These are phyloP conservation scores for Gavia stellata DNA, from an alignment of 2,113 vertebrate genomes.

Conservation along the genomic window DNA sequence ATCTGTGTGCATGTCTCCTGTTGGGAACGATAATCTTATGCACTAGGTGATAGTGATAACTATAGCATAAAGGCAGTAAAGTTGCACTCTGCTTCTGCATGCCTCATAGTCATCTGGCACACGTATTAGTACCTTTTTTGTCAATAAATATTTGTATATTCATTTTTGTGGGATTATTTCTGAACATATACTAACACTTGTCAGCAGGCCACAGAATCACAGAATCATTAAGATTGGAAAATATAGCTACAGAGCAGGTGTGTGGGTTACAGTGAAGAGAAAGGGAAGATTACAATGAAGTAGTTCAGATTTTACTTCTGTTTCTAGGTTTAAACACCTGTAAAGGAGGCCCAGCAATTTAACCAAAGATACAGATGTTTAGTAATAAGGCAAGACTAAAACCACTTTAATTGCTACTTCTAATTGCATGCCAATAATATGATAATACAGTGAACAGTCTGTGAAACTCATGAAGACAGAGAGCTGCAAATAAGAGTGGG, in stretches of 20 bases:
- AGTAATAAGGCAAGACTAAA: not conserved
- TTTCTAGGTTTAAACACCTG: conserved; percentile 16
- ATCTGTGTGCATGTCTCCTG: not conserved
- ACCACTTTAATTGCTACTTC: not conserved
- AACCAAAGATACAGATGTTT: not conserved
- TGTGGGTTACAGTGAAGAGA: conserved; percentile 18
- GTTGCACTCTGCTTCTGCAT: not conserved
- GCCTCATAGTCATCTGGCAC: not conserved
- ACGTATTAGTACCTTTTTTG: not conserved
- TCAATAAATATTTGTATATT: not conserved
- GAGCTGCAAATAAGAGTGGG: not conserved
- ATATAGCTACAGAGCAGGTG: not conserved
- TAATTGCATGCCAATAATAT: conserved; percentile 10
- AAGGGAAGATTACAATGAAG: not conserved
- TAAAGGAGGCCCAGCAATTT: not conserved
- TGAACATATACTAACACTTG: not conserved
- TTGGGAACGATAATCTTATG: not conserved
- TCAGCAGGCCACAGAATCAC: no score
- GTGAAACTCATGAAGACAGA: not conserved
- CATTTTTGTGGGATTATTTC: not conserved
- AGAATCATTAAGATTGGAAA: no score
- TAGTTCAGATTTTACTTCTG: conserved; percentile 15
- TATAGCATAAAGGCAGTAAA: not conserved
- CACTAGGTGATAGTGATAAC: not conserved
- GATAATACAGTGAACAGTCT: not conserved